Percentiles rank a stretch among this genome's conserved stretches.
phyloP scores from a whole-genome alignment of 92 coral and sea anemone genomes.

The Pocillopora meandrina region DNA sequence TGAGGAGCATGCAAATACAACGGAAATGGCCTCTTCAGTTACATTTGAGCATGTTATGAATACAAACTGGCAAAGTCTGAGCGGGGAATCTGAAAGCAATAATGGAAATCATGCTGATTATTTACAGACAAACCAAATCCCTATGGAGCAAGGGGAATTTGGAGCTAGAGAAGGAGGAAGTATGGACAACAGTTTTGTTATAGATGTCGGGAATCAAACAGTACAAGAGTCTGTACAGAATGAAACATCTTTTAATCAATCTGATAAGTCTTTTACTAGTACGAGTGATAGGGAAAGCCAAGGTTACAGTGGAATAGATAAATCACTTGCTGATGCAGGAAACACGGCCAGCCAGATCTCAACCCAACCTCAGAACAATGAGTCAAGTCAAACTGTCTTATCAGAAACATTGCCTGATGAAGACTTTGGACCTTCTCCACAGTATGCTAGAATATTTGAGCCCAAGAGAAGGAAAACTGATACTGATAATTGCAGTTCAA shows the following conservation, averaged over 20 bases:
- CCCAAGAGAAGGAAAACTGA: conserved; percentile 21
- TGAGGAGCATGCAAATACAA: conserved; percentile 9
- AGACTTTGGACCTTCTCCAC: neutral
- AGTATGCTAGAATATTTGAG: neutral
- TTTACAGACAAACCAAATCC: neutral
- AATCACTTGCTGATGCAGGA: neutral
- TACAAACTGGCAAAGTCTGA: neutral
- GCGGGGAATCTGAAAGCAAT: neutral
- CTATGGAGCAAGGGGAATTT: neutral
- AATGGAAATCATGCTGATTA: neutral
- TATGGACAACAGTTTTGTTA: neutral
- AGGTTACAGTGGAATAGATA: neutral
- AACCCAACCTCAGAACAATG: no score
- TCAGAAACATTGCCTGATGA: neutral
- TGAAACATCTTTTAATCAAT: neutral
- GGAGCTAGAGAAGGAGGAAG: neutral
- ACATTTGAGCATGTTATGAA: neutral
- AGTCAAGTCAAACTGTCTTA: neutral
- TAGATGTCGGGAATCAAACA: neutral
- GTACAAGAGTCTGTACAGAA: neutral
- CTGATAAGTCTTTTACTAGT: neutral
- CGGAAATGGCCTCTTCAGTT: neutral
- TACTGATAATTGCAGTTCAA: neutral
- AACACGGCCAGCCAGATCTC: neutral
- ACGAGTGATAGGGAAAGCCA: neutral